Conservation (phyloP, 2,888 invertebrate species). For the Lasius platythorax region DNA sequence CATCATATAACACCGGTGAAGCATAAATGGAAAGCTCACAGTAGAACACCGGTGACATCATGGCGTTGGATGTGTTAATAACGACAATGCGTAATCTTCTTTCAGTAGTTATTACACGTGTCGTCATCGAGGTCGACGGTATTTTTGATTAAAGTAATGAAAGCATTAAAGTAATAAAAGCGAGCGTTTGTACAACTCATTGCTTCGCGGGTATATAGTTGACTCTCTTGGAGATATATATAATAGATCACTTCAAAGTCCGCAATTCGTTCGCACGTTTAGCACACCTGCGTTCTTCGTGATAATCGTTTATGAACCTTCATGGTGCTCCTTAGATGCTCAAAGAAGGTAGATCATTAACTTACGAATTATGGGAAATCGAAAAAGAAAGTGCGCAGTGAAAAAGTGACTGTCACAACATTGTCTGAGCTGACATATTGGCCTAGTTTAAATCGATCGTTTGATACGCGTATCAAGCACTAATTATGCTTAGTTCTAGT, state of each 20-base stretch:
- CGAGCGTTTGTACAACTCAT: neutral
- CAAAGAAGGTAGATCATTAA: neutral
- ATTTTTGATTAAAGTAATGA: neutral
- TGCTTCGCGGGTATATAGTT: neutral
- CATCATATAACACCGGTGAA: too few species aligned
- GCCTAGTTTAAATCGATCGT: too few species aligned
- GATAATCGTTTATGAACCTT: conserved; percentile 15
- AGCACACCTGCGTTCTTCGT: neutral
- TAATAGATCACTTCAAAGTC: neutral
- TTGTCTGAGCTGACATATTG: neutral
- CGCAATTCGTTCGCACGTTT: neutral
- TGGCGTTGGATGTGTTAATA: neutral
- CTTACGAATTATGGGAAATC: neutral
- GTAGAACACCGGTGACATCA: too few species aligned
- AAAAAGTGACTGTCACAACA: neutral
- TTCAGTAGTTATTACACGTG: neutral
- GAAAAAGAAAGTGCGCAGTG: neutral
- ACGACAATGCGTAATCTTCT: neutral
- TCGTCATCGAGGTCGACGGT: neutral
- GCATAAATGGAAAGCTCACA: too few species aligned
- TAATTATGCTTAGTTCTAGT: too few species aligned
- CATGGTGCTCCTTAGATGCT: neutral
- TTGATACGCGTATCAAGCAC: too few species aligned
- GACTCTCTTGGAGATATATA: neutral
- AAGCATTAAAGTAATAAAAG: conserved; percentile 28